Base-by-base conservation (phyloP, 2,797 vertebrate species). In the Adelosebastes latens region DNA sequence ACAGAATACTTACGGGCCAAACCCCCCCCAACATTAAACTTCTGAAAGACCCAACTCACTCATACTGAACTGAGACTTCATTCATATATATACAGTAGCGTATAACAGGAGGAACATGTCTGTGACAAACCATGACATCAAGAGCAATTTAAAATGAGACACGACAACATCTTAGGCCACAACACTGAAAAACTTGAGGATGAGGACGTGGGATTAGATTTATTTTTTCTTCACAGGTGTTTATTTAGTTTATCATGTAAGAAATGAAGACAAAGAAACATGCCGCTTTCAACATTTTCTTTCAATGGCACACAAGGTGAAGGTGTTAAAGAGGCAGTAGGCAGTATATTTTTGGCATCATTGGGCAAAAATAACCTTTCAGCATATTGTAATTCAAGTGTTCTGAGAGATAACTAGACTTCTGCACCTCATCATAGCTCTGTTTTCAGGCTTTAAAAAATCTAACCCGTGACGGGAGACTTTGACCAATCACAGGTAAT, bases 281-380 rank as follows among this genome's bases (percentile, higher is more conserved):
- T 90, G 94, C 72, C 85, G 90, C 91, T 93, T 87, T 88, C 94
- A 91, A 92, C 91, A 91, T 94, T 92, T 92, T 93, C 89, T 92
- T 90, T 93, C 92, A 89, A 95, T 95, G 95, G 96, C 95, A 96
- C 96, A 95, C 94, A 88, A 95, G 94, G 94, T 95, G 94, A 96
- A 93, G 86, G 91, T 92, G 93, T 42, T 42, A 42, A 42, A 42
- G 39, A 0, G 5, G 13, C 13, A 42, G 13, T 42, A 42, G 39
- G 39, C 39, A 42, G 39, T 6, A 42, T 16, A 3, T 42, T 42
- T 42, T 42, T 42, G 39, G 39, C 39, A 42, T 42, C 39, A 42
- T 42, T 42, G 39, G 39, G 39, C 39, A 42, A 14, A 42, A 42
- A 42, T 0, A 16, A 14, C 39, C 39, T 42, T 42, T 42, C 39